Conservation (phyloP, 1,140 invertebrate genomes). For the Conopomorpha cramerella region DNA sequence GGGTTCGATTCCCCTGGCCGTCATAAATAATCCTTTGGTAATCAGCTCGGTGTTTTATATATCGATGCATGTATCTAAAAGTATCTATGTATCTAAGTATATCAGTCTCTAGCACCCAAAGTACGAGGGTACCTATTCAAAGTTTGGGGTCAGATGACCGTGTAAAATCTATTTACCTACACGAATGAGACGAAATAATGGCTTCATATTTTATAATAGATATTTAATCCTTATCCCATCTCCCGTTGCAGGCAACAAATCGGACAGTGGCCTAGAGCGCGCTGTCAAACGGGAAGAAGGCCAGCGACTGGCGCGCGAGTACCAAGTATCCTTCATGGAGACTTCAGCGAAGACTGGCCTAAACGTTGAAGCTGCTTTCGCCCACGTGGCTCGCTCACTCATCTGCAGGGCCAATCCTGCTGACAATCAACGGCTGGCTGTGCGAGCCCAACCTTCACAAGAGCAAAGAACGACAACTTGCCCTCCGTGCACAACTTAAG, state of each 20-base stretch:
- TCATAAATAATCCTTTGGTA: too few relatives aligned
- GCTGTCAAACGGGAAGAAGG: slow-evolving; percentile 80
- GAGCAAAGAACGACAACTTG: slow-evolving; percentile 44
- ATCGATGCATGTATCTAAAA: too few relatives aligned
- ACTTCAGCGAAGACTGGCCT: slow-evolving; percentile 85
- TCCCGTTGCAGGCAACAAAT: slow-evolving; percentile 80
- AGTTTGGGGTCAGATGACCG: too few relatives aligned
- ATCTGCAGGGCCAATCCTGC: slow-evolving; percentile 44
- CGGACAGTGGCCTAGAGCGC: slow-evolving; percentile 74
- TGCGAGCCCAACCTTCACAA: slow-evolving; percentile 42
- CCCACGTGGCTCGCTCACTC: slow-evolving; percentile 73
- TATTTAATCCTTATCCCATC: too few relatives aligned
- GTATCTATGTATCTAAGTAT: too few relatives aligned
- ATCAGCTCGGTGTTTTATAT: too few relatives aligned
- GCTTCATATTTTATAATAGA: too few relatives aligned
- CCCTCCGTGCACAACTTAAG: slow-evolving; percentile 43
- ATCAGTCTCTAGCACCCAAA: too few relatives aligned
- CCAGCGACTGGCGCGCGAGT: slow-evolving; percentile 78
- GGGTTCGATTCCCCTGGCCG: too few relatives aligned
- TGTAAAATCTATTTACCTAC: too few relatives aligned
- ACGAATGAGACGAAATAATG: too few relatives aligned
- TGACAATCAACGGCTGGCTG: slow-evolving; percentile 35
- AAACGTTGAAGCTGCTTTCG: slow-evolving; percentile 82
- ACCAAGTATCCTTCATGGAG: slow-evolving; percentile 86
- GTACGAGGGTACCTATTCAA: too few relatives aligned